A percentile compares a stretch with the other conserved stretches of the same genome.
Evolutionary conservation across 2,113 vertebrate species (phyloP).

Genomic region (Asarcornis scutulata): DNA sequence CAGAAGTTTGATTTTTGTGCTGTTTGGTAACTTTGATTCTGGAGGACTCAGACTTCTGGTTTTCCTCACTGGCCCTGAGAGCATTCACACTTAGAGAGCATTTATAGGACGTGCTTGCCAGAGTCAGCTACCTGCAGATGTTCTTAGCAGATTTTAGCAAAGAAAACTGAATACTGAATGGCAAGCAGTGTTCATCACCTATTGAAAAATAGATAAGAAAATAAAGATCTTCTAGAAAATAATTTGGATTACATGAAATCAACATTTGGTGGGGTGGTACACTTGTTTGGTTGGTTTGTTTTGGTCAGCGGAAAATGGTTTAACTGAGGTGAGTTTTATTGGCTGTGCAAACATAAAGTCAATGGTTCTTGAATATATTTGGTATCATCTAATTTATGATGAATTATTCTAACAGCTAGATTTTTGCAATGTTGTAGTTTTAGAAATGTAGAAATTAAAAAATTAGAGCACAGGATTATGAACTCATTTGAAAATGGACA

Average conservation of each 20-base stretch:
- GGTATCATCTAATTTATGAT: background rate
- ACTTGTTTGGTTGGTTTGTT: background rate
- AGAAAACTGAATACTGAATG: background rate
- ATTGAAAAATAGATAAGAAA: slow-evolving; percentile 26
- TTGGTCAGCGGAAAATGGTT: background rate
- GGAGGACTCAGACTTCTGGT: background rate
- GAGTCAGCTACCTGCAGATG: background rate
- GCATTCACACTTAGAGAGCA: background rate
- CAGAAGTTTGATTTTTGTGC: background rate
- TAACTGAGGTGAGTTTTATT: background rate
- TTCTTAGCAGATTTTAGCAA: background rate
- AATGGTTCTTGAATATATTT: background rate
- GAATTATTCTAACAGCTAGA: background rate
- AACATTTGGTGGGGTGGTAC: background rate
- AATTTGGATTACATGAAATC: background rate
- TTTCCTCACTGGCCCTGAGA: background rate
- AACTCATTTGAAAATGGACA: background rate
- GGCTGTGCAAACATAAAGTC: background rate
- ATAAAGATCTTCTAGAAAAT: background rate
- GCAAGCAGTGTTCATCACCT: slow-evolving; percentile 31
- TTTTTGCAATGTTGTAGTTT: background rate
- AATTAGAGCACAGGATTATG: background rate
- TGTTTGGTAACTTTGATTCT: background rate
- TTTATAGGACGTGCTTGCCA: background rate
- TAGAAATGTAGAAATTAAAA: background rate